A percentile compares a stretch with the other conserved stretches of the same genome.
Evolutionary conservation across 2,113 vertebrate genomes (phyloP).

Genomic region (Oncorhynchus nerka): DNA sequence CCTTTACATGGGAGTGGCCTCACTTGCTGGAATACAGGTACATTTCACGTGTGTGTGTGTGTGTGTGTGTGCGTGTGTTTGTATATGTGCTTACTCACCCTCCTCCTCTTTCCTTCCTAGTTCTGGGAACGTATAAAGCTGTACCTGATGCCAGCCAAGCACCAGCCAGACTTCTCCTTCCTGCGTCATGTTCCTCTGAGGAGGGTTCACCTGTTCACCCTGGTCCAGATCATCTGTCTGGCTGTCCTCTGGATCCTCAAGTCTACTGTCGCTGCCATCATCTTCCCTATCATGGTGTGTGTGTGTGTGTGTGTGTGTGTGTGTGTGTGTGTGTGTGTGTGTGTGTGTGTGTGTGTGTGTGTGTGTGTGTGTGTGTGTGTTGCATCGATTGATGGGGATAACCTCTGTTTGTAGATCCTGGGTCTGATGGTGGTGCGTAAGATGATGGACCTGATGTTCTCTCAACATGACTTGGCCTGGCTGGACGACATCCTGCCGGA

Average conservation of each 20-base stretch:
- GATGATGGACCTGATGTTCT: slow-evolving; percentile 90
- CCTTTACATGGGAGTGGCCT: slow-evolving; percentile 97
- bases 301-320: too few relatives aligned
- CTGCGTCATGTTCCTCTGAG: slow-evolving; percentile 82
- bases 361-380: neutral
- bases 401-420: slow-evolving; percentile 77
- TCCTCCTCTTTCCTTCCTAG: slow-evolving; percentile 40
- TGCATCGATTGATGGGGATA: too few relatives aligned
- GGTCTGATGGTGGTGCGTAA: slow-evolving; percentile 90
- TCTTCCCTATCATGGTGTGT: slow-evolving; percentile 77
- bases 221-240: slow-evolving; percentile 83
- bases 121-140: slow-evolving; percentile 90
- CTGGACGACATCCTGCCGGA: slow-evolving; percentile 94
- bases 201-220: slow-evolving; percentile 83
- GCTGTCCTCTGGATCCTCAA: slow-evolving; percentile 83
- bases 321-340: too few relatives aligned
- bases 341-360: neutral
- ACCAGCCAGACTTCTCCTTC: slow-evolving; percentile 85
- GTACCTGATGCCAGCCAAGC: slow-evolving; percentile 87
- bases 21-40: slow-evolving; percentile 94
- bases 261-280: slow-evolving; percentile 69
- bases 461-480: slow-evolving; percentile 95
- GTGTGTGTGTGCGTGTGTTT: neutral
- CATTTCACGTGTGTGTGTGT: neutral
- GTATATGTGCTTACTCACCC: neutral